Percentiles rank a stretch among this genome's conserved stretches.
Evolutionary conservation across 1,140 invertebrate genomes (phyloP).

Genomic region (Diplogasteroides magnus): DNA sequence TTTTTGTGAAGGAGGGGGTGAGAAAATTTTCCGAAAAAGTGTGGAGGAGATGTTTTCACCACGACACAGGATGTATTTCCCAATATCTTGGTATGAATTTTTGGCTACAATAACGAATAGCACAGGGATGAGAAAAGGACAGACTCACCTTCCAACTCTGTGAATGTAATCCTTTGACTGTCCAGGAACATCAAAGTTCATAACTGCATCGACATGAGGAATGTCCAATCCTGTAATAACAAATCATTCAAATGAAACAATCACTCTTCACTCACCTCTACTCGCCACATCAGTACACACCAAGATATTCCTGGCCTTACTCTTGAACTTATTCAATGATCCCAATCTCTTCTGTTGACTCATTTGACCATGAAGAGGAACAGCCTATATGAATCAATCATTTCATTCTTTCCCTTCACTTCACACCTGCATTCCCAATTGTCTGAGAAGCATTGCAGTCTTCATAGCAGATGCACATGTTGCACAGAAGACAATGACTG

Average conservation of each 20-base stretch:
- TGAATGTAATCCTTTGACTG: conserved; percentile 90
- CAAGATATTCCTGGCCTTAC: conserved; percentile 76
- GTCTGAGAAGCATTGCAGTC: conserved; percentile 77
- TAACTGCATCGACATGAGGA: conserved; percentile 91
- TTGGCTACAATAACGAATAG: too few relatives aligned
- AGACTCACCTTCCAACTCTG: conserved; percentile 62
- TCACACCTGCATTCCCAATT: conserved; percentile 67
- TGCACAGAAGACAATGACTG: conserved; percentile 91
- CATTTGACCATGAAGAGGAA: conserved; percentile 96
- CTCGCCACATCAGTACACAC: conserved; percentile 97
- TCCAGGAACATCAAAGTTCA: conserved; percentile 94
- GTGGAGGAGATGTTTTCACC: neutral
- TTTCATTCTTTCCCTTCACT: too few relatives aligned
- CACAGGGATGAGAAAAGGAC: too few relatives aligned
- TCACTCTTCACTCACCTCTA: conserved; percentile 57
- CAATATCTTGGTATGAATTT: too few relatives aligned
- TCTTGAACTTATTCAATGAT: conserved; percentile 84
- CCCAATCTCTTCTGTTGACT: conserved; percentile 82
- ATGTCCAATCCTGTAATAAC: conserved; percentile 82
- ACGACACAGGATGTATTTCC: neutral
- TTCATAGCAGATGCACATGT: conserved; percentile 87
- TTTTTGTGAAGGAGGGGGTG: too few relatives aligned
- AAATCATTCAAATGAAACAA: conserved; percentile 3
- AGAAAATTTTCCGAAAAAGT: too few relatives aligned
- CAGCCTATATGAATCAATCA: conserved; percentile 69